Evolutionary conservation across 2,888 invertebrate species (phyloP).

Genomic region (Sarcophaga subvicina): DNA sequence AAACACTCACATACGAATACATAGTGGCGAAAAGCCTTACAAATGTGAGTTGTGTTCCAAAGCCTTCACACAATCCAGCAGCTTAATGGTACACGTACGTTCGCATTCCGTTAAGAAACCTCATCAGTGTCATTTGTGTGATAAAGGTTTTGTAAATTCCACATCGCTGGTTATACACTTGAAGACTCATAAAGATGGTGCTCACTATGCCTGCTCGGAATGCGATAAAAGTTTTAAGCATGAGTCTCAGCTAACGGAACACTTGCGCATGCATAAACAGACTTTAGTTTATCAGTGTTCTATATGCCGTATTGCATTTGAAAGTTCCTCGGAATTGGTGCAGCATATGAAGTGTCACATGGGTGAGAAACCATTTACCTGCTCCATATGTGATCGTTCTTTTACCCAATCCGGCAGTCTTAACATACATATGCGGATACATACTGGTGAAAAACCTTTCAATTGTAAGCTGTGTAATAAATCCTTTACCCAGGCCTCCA

Average conservation of each 20-base stretch:
- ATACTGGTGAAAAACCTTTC: constrained; percentile 81
- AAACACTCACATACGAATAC: constrained; percentile 81
- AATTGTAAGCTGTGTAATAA: constrained; percentile 81
- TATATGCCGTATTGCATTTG: constrained; percentile 80
- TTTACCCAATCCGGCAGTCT: constrained; percentile 81
- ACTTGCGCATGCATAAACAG: constrained; percentile 81
- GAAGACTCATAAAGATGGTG: constrained; percentile 78
- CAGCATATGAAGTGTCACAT: constrained; percentile 82
- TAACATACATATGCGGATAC: constrained; percentile 81
- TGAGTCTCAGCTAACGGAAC: constrained; percentile 80
- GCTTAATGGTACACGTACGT: constrained; percentile 81
- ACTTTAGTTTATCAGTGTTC: constrained; percentile 81
- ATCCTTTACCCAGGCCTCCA: constrained; percentile 81
- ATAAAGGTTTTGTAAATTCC: constrained; percentile 81
- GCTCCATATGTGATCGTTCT: constrained; percentile 81
- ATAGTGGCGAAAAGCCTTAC: constrained; percentile 81
- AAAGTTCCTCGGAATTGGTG: constrained; percentile 80
- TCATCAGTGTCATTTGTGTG: constrained; percentile 80
- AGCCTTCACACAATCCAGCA: constrained; percentile 81
- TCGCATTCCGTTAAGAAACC: constrained; percentile 80
- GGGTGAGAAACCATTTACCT: constrained; percentile 82
- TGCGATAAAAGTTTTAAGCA: constrained; percentile 82
- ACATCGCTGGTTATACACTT: constrained; percentile 79
- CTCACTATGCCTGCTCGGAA: constrained; percentile 77
- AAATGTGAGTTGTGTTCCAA: constrained; percentile 81